phyloP scores from a whole-genome alignment of 2,797 vertebrate species.

The Eulemur rubriventer region DNA sequence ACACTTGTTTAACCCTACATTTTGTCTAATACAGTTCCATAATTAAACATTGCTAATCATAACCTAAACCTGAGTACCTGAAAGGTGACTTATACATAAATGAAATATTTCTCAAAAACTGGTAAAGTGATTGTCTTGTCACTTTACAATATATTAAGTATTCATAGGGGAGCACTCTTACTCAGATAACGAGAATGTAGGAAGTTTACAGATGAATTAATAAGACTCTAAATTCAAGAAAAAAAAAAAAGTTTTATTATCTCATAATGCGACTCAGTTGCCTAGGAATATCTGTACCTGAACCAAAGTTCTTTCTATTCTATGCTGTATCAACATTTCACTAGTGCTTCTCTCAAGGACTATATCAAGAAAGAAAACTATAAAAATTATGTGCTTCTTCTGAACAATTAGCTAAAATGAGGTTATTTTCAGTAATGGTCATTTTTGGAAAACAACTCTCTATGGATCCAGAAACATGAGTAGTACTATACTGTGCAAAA shows the following conservation, averaged over 20 bases:
- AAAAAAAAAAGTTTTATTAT: background rate
- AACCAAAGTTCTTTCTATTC: background rate
- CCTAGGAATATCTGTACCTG: background rate
- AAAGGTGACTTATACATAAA: background rate
- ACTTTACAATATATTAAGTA: background rate
- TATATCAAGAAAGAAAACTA: background rate
- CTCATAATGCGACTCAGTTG: background rate
- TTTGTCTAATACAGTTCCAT: background rate
- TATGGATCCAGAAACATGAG: background rate
- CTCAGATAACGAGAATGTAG: background rate
- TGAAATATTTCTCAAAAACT: background rate
- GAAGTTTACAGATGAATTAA: background rate
- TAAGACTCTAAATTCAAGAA: background rate
- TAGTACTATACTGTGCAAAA: background rate
- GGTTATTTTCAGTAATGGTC: background rate
- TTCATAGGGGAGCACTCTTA: background rate
- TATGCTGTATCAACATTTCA: background rate
- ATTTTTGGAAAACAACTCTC: background rate
- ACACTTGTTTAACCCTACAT: background rate
- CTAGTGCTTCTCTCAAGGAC: background rate
- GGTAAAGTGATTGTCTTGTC: background rate
- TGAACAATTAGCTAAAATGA: background rate
- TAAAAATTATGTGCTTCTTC: background rate
- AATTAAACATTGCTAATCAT: background rate
- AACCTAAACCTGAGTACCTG: slow-evolving; percentile 18